A percentile compares a stretch with the other conserved stretches of the same genome.
Conservation (phyloP, 1,140 invertebrate species). For the Diorhabda elongata region DNA sequence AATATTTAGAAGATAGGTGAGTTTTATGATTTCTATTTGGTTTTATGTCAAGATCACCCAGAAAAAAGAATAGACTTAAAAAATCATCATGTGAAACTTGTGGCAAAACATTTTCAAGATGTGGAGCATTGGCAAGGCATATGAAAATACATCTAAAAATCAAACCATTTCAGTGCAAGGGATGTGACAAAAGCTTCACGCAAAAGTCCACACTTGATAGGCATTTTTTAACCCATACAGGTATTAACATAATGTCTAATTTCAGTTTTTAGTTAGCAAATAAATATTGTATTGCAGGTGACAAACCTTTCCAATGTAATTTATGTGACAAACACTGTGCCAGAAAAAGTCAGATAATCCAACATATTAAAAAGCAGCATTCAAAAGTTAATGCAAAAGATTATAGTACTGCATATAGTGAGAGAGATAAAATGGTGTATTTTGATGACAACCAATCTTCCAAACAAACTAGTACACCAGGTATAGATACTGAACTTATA, state of each 20-base stretch:
- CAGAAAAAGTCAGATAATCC: conserved; percentile 14
- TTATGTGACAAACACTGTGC: conserved; percentile 61
- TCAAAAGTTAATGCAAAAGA: conserved; percentile 5
- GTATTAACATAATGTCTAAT: conserved; percentile 40
- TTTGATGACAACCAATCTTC: not conserved
- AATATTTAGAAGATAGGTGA: not conserved
- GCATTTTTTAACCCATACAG: conserved; percentile 68
- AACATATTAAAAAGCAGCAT: conserved; percentile 12
- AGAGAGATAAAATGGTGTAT: not conserved
- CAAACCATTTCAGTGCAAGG: conserved; percentile 23
- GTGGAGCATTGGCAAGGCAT: conserved; percentile 18
- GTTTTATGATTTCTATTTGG: no score
- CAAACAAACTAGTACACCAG: not conserved
- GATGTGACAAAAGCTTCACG: conserved; percentile 12
- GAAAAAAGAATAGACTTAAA: not conserved
- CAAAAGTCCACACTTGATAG: conserved; percentile 11
- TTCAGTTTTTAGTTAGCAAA: no score
- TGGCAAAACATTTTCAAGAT: conserved; percentile 19
- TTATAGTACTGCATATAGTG: not conserved
- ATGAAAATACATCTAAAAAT: conserved; percentile 22
- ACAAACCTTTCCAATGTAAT: conserved; percentile 65
- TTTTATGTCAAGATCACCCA: not conserved
- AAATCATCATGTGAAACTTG: conserved; percentile 15
- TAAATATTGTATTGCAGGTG: not conserved
- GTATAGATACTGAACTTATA: not conserved